phyloP scores from a whole-genome alignment of 2,113 vertebrate species.

The Varanus salvator region DNA sequence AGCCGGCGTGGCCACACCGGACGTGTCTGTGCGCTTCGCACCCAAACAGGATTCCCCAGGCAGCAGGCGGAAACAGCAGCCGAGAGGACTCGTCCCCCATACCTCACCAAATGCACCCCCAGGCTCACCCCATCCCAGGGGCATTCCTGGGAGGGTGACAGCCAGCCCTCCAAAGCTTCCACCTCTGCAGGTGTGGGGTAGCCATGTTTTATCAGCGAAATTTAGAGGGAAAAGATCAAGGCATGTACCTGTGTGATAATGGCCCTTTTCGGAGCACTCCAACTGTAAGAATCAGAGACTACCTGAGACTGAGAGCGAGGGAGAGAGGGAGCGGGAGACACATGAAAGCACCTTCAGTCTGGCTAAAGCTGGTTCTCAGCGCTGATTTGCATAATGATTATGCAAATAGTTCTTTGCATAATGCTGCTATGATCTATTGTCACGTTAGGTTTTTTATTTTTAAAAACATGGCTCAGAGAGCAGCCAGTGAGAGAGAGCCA shows the following conservation, averaged over 20 bases:
- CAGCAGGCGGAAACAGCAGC: too few species aligned
- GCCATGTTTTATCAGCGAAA: neutral
- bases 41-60: too few species aligned
- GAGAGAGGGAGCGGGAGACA: conserved; percentile 24
- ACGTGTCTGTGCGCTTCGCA: too few species aligned
- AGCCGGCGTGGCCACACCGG: too few species aligned
- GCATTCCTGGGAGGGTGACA: too few species aligned
- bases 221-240: neutral
- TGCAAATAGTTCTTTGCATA: conserved; percentile 40
- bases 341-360: conserved; percentile 58
- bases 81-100: too few species aligned
- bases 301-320: neutral
- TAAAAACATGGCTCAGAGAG: neutral
- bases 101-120: too few species aligned
- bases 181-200: too few species aligned
- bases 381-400: conserved; percentile 68
- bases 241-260: neutral
- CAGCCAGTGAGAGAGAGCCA: neutral
- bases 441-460: conserved; percentile 1
- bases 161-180: too few species aligned
- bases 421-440: conserved; percentile 43
- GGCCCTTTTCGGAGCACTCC: conserved; percentile 24
- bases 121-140: too few species aligned
- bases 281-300: conserved; percentile 20
- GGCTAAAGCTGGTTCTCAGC: conserved; percentile 67